Evolutionary conservation across 2,888 invertebrate species (phyloP).

Genomic region (Bedellia somnulentella): DNA sequence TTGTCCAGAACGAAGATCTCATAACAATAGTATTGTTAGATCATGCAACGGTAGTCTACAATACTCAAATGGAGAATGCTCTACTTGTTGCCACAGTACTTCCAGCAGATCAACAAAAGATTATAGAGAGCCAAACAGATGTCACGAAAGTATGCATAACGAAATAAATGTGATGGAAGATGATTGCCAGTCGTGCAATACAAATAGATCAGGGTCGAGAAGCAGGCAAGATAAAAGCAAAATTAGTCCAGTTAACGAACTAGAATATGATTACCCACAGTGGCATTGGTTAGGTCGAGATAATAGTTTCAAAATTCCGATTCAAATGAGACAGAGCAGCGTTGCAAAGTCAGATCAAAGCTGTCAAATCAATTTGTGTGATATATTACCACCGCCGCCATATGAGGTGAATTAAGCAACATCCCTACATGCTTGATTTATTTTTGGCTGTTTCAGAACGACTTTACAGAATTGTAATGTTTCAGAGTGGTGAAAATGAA

Average conservation of each 20-base stretch:
- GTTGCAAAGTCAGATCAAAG: constrained; percentile 51
- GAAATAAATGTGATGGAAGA: constrained; percentile 46
- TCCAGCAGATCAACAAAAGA: constrained; percentile 53
- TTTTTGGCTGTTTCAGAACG: no score
- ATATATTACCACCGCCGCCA: constrained; percentile 66
- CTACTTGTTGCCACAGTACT: constrained; percentile 52
- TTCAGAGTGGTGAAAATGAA: no score
- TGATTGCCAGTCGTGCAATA: constrained; percentile 48
- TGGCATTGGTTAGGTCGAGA: constrained; percentile 55
- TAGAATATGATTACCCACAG: constrained; percentile 55
- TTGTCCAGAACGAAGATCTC: constrained; percentile 48
- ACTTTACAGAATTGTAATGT: no score
- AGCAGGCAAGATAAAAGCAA: constrained; percentile 55
- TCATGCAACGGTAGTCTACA: constrained; percentile 53
- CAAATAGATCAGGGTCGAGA: constrained; percentile 48
- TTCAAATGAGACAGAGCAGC: constrained; percentile 42
- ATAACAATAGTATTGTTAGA: constrained; percentile 54
- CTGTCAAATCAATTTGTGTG: constrained; percentile 66
- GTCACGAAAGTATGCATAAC: constrained; percentile 35
- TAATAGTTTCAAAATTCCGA: constrained; percentile 58
- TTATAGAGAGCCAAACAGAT: constrained; percentile 36
- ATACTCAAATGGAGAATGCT: constrained; percentile 52
- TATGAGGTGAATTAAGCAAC: constrained; percentile 49
- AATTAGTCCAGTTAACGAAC: constrained; percentile 49
- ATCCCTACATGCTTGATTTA: no score